phyloP scores from a whole-genome alignment of 2,113 vertebrate genomes.

The Grus americana region DNA sequence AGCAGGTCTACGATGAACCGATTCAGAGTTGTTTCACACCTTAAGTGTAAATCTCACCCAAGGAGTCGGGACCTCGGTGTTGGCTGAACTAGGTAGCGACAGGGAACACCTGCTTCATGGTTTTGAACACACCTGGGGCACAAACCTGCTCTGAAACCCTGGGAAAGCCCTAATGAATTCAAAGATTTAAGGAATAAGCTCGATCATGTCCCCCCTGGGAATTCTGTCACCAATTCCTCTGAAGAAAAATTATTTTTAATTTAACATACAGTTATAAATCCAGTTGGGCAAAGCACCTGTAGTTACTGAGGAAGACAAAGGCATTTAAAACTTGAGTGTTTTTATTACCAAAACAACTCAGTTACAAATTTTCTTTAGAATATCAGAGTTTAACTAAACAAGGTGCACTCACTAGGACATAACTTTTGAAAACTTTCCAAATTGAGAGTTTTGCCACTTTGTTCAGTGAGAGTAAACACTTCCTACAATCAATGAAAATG shows the following conservation, averaged over 20 bases:
- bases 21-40: fast-evolving
- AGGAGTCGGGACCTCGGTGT: background rate
- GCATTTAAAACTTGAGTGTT: background rate
- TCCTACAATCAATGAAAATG: fast-evolving
- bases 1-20: background rate
- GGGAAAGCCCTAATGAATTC: background rate
- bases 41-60: background rate
- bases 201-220: background rate
- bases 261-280: background rate
- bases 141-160: background rate
- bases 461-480: background rate
- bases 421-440: background rate
- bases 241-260: background rate
- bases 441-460: too few species aligned
- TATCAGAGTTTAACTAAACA: background rate
- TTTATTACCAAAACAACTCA: background rate
- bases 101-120: background rate
- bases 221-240: background rate
- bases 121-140: background rate
- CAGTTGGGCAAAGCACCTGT: background rate
- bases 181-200: background rate
- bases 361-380: background rate
- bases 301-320: background rate
- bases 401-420: background rate
- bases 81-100: background rate